phyloP scores from a whole-genome alignment of 2,888 invertebrate genomes.

The Syritta pipiens region DNA sequence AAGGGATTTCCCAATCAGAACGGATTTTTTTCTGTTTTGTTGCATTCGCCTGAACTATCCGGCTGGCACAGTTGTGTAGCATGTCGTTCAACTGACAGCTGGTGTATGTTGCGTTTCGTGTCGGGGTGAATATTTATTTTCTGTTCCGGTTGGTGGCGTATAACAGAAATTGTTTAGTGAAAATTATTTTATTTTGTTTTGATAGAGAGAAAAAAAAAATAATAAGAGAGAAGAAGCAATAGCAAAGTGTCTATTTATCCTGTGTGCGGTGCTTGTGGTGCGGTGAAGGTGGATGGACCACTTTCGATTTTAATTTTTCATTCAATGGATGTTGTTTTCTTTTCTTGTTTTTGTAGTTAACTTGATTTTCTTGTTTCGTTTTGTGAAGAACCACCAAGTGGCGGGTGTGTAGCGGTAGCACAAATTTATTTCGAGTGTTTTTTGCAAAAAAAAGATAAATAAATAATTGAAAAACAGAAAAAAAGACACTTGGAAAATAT shows the following conservation, averaged over 20 bases:
- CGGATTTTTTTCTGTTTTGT: slow-evolving; percentile 14
- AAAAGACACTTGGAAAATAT: slow-evolving; percentile 19
- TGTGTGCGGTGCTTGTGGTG: slow-evolving; percentile 1
- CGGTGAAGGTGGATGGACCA: slow-evolving; percentile 66
- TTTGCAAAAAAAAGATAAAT: slow-evolving; percentile 17
- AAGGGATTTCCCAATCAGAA: slow-evolving; percentile 66
- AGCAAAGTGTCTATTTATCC: not conserved
- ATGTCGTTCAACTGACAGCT: slow-evolving; percentile 46
- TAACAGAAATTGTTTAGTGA: slow-evolving; percentile 23
- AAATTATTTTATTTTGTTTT: not conserved
- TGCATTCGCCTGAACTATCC: slow-evolving; percentile 18
- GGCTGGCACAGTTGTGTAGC: slow-evolving; percentile 40
- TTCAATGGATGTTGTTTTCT: slow-evolving; percentile 41
- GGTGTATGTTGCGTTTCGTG: slow-evolving; percentile 56
- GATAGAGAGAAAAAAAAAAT: slow-evolving; percentile 3
- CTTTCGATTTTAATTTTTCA: slow-evolving; percentile 64
- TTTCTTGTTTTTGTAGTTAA: slow-evolving; percentile 14
- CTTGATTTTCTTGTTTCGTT: slow-evolving; percentile 57
- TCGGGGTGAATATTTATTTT: slow-evolving; percentile 31
- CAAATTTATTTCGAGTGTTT: too few relatives aligned
- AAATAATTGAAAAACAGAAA: not conserved
- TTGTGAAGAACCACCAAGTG: slow-evolving; percentile 18
- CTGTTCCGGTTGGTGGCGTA: slow-evolving; percentile 61
- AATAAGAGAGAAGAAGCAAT: not conserved
- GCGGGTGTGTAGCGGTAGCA: too few relatives aligned